A percentile compares a stretch with the other conserved stretches of the same genome.
phyloP scores from a whole-genome alignment of 2,888 invertebrate genomes.

The Orchestes rusci region DNA sequence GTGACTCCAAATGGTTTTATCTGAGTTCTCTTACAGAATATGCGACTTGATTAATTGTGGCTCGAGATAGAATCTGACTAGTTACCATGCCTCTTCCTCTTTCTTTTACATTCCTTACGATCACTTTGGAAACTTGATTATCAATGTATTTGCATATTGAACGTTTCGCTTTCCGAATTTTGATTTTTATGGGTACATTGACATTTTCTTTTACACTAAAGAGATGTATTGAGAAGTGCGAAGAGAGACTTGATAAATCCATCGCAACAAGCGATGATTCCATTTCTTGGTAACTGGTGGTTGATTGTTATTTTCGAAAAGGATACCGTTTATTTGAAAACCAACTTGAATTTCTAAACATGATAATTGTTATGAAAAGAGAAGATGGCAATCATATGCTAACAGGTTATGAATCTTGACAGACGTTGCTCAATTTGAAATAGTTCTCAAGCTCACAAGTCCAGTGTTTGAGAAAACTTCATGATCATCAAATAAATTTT shows the following conservation, averaged over 20 bases:
- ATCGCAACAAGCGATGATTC: too few relatives aligned
- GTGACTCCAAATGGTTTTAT: constrained; percentile 32
- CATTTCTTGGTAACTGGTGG: too few relatives aligned
- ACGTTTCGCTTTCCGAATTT: neutral
- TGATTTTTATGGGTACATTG: too few relatives aligned
- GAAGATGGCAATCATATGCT: neutral
- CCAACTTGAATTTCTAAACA: neutral
- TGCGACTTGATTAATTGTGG: constrained; percentile 43
- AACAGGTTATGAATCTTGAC: neutral
- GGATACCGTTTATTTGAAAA: neutral
- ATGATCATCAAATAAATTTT: too few relatives aligned
- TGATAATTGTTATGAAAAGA: neutral
- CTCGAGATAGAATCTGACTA: constrained; percentile 41
- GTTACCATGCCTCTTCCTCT: constrained; percentile 35
- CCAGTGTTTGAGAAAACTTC: too few relatives aligned
- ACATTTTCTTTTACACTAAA: too few relatives aligned
- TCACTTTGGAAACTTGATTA: constrained; percentile 34
- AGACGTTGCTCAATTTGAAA: too few relatives aligned
- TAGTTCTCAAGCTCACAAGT: too few relatives aligned
- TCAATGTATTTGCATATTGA: constrained; percentile 31
- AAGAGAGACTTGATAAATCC: too few relatives aligned
- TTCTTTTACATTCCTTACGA: constrained; percentile 23
- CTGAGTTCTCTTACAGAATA: constrained; percentile 37
- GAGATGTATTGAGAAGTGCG: too few relatives aligned
- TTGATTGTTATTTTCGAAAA: neutral